phyloP scores from a whole-genome alignment of 2,113 vertebrate genomes.

The Corydoras sp. region DNA sequence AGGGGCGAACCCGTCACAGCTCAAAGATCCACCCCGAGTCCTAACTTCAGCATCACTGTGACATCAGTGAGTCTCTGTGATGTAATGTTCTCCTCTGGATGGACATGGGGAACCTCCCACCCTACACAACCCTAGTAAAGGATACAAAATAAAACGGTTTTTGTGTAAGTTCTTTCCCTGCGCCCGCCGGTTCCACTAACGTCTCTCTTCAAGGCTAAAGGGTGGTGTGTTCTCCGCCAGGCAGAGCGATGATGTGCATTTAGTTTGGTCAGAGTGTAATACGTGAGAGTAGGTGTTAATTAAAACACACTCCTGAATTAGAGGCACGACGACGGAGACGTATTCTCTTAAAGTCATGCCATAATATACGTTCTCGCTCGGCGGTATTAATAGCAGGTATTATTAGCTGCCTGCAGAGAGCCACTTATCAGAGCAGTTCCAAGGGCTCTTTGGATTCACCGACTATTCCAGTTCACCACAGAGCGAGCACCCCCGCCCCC shows the following conservation, averaged over 20 bases:
- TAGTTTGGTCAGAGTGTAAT: slow-evolving; percentile 16
- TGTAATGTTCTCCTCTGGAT: no score
- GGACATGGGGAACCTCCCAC: no score
- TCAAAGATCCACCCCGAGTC: no score
- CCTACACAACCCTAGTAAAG: no score
- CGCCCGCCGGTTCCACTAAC: neutral
- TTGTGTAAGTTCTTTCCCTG: no score
- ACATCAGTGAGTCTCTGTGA: no score
- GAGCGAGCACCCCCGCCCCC: neutral
- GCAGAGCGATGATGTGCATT: slow-evolving; percentile 33
- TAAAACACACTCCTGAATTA: slow-evolving; percentile 31
- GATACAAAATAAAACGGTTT: no score
- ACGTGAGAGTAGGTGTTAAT: slow-evolving; percentile 35
- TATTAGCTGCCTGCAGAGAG: slow-evolving; percentile 9
- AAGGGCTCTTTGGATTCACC: slow-evolving; percentile 2
- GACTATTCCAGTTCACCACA: neutral
- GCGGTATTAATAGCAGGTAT: slow-evolving; percentile 28
- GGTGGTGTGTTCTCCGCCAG: slow-evolving; percentile 15
- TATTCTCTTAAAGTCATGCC: slow-evolving; percentile 12
- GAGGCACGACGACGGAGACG: slow-evolving; percentile 11
- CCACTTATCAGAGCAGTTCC: neutral
- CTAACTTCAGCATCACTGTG: no score
- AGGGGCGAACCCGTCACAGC: no score
- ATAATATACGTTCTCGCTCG: slow-evolving; percentile 8
- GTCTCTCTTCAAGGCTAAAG: slow-evolving; percentile 7